Evolutionary conservation across 2,113 vertebrate species (phyloP).

Genomic region (Labeo rohita): DNA sequence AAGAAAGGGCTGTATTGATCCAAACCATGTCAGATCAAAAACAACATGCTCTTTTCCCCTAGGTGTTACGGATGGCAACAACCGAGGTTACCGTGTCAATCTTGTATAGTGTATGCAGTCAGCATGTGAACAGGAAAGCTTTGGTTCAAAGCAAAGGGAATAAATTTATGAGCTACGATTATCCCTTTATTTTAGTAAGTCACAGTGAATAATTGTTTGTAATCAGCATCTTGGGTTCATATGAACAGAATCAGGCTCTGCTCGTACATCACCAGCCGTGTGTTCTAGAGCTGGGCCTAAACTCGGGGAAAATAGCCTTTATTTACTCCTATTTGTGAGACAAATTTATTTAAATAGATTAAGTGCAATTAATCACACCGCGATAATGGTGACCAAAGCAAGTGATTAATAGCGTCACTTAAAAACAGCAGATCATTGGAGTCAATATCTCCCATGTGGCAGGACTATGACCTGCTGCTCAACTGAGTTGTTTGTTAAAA

Average conservation of each 20-base stretch:
- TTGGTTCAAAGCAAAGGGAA: slow-evolving; percentile 27
- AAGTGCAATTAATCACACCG: slow-evolving; percentile 73
- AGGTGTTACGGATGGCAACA: background rate
- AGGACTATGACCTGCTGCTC: slow-evolving; percentile 53
- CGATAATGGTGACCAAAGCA: slow-evolving; percentile 61
- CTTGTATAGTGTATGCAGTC: background rate
- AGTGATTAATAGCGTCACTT: slow-evolving; percentile 57
- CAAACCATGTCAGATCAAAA: slow-evolving; percentile 33
- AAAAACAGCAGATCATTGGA: slow-evolving; percentile 59
- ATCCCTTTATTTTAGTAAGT: slow-evolving; percentile 77
- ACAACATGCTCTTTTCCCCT: slow-evolving; percentile 4
- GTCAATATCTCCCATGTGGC: slow-evolving; percentile 62
- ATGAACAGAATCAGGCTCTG: slow-evolving; percentile 69
- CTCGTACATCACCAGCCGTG: slow-evolving; percentile 71
- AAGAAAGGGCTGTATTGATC: slow-evolving; percentile 33
- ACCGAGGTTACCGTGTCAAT: slow-evolving; percentile 15
- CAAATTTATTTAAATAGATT: slow-evolving; percentile 58
- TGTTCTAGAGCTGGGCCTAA: slow-evolving; percentile 54
- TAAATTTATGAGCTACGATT: slow-evolving; percentile 75
- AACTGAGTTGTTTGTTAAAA: slow-evolving; percentile 13
- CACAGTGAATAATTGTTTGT: slow-evolving; percentile 79
- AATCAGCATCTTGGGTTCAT: slow-evolving; percentile 73
- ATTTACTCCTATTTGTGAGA: slow-evolving; percentile 70
- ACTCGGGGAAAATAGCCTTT: slow-evolving; percentile 38
- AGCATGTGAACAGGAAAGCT: slow-evolving; percentile 5